Evolutionary conservation across 1,140 invertebrate species (phyloP).

Genomic region (Lepidurus packardi): DNA sequence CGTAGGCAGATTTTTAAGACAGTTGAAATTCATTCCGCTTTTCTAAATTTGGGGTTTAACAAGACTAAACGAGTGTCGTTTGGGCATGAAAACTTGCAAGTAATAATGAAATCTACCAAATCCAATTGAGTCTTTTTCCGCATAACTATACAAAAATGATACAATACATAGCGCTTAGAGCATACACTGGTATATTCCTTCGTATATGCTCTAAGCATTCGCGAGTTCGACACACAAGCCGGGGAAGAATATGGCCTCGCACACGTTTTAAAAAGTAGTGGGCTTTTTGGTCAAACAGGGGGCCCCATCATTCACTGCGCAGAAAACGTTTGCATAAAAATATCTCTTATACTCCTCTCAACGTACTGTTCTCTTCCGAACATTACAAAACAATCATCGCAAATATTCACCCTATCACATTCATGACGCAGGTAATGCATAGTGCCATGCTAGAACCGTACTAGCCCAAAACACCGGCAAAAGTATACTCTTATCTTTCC

Average conservation of each 20-base stretch:
- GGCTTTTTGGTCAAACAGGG: slow-evolving; percentile 14
- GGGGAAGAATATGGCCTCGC: slow-evolving; percentile 3
- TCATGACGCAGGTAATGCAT: slow-evolving; percentile 21
- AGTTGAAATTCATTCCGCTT: not conserved
- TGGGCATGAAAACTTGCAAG: too few species aligned
- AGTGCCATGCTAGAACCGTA: slow-evolving; percentile 11
- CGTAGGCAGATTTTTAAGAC: too few species aligned
- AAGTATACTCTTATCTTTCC: slow-evolving; percentile 22
- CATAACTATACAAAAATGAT: slow-evolving; percentile 17
- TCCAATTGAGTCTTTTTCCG: slow-evolving; percentile 19
- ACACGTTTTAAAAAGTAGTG: not conserved
- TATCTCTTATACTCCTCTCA: slow-evolving; percentile 13
- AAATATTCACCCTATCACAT: slow-evolving; percentile 18
- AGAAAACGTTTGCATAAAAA: slow-evolving; percentile 2
- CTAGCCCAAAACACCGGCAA: slow-evolving; percentile 20
- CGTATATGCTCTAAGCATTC: not conserved
- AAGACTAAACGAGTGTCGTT: not conserved
- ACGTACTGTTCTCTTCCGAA: not conserved
- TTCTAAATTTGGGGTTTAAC: not conserved
- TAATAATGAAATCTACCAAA: not conserved
- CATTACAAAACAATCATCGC: not conserved
- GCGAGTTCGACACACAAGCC: not conserved
- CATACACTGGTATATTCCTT: not conserved
- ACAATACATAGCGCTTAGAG: not conserved
- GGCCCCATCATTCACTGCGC: not conserved